Conservation (phyloP, 2,113 vertebrate genomes). For the Lutjanus erythropterus region DNA sequence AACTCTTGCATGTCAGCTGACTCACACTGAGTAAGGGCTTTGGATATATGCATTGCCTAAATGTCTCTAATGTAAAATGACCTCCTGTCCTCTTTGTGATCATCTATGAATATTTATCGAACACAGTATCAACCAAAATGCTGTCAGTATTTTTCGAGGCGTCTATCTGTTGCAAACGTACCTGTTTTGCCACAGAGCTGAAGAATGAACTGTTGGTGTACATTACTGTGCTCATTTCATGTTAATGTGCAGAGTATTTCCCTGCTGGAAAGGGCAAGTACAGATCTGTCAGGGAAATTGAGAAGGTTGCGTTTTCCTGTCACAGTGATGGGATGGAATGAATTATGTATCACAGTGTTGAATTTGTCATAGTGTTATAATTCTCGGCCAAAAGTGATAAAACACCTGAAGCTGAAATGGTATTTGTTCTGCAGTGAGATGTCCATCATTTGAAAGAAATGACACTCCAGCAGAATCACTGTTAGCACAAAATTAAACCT, state of each 20-base stretch:
- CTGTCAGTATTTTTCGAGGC: background rate
- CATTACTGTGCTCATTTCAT: constrained; percentile 7
- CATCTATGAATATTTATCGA: constrained; percentile 28
- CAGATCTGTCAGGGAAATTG: constrained; percentile 33
- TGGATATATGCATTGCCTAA: background rate
- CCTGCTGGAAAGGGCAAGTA: constrained; percentile 27
- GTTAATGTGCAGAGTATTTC: constrained; percentile 26
- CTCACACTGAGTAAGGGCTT: too few species aligned
- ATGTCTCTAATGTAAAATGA: background rate
- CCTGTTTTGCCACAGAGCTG: background rate
- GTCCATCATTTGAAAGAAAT: background rate
- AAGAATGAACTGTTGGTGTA: background rate
- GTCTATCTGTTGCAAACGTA: background rate
- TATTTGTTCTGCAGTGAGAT: background rate
- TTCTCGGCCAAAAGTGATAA: constrained; percentile 14
- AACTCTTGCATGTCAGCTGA: background rate
- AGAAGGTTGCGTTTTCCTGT: constrained; percentile 29
- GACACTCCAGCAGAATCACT: background rate
- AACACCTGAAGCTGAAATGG: constrained; percentile 1
- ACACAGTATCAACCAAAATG: background rate
- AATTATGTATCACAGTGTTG: constrained; percentile 18
- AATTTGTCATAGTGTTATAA: background rate
- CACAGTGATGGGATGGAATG: constrained; percentile 27
- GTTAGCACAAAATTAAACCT: background rate
- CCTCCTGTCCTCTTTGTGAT: background rate